Conservation (phyloP, 2,888 invertebrate species). For the Orthosia gothica region DNA sequence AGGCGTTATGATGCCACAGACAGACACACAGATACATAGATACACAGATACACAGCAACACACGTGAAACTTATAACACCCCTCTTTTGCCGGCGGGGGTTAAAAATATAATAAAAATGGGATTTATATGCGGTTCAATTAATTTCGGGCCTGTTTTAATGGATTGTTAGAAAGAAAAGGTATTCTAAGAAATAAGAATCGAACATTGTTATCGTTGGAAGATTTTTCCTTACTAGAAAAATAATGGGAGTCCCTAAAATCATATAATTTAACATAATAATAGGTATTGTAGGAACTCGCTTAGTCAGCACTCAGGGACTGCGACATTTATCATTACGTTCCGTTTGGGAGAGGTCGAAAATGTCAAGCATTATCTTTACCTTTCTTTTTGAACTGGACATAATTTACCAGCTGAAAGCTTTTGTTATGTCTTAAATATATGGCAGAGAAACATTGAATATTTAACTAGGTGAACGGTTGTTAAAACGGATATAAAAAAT, state of each 20-base stretch:
- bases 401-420: conserved; percentile 1
- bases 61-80: too few relatives aligned
- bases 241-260: conserved; percentile 32
- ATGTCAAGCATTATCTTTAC: conserved; percentile 33
- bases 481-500: too few relatives aligned
- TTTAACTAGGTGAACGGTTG: too few relatives aligned
- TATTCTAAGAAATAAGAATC: neutral
- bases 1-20: too few relatives aligned
- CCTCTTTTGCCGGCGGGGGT: too few relatives aligned
- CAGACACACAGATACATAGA: too few relatives aligned
- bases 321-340: conserved; percentile 39
- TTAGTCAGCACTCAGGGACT: conserved; percentile 36
- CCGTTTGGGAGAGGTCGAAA: conserved; percentile 22
- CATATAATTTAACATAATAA: conserved; percentile 51
- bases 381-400: conserved; percentile 13
- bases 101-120: too few relatives aligned
- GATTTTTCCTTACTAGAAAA: neutral
- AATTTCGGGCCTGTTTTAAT: too few relatives aligned
- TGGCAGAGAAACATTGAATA: neutral
- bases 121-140: too few relatives aligned
- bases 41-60: too few relatives aligned
- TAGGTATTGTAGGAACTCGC: conserved; percentile 40
- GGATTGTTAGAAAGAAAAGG: too few relatives aligned
- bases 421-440: neutral
- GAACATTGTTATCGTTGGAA: neutral